Conservation (phyloP, 92 coral and sea anemone genomes). For the Blastomussa wellsi region DNA sequence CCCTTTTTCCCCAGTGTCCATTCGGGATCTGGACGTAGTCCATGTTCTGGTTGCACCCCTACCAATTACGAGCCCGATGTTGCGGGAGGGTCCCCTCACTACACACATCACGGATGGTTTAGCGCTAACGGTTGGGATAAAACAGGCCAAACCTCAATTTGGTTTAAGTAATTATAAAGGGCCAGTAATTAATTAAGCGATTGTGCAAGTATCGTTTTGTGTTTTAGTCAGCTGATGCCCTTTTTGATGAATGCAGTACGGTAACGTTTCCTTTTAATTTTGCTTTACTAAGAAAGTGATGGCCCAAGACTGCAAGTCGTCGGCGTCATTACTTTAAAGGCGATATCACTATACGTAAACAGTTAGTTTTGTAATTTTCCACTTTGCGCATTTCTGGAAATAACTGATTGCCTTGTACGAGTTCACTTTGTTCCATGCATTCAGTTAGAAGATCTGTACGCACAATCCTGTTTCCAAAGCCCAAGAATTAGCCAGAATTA, state of each 20-base stretch:
- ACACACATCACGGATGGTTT: constrained; percentile 84
- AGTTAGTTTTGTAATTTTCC: too few species aligned
- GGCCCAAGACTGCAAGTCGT: too few species aligned
- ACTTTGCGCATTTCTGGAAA: too few species aligned
- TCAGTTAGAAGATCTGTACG: too few species aligned
- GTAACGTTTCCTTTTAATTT: too few species aligned
- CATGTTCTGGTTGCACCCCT: constrained; percentile 48
- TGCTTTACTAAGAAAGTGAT: too few species aligned
- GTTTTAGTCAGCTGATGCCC: neutral
- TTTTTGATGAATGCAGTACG: neutral
- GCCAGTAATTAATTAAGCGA: neutral
- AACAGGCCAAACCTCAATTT: constrained; percentile 91
- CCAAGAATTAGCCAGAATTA: too few species aligned
- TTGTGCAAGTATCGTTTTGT: neutral
- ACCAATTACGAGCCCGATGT: constrained; percentile 79
- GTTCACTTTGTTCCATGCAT: too few species aligned
- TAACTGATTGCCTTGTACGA: too few species aligned
- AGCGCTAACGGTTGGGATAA: constrained; percentile 54
- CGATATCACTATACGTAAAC: too few species aligned
- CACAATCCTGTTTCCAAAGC: too few species aligned
- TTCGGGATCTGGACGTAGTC: constrained; percentile 73
- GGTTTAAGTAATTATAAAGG: constrained; percentile 90
- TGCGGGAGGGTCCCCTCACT: constrained; percentile 59
- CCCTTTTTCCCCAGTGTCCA: constrained; percentile 97
- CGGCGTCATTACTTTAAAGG: too few species aligned